Evolutionary conservation across 2,113 vertebrate species (phyloP).

Genomic region (Paraplagusia blochii): DNA sequence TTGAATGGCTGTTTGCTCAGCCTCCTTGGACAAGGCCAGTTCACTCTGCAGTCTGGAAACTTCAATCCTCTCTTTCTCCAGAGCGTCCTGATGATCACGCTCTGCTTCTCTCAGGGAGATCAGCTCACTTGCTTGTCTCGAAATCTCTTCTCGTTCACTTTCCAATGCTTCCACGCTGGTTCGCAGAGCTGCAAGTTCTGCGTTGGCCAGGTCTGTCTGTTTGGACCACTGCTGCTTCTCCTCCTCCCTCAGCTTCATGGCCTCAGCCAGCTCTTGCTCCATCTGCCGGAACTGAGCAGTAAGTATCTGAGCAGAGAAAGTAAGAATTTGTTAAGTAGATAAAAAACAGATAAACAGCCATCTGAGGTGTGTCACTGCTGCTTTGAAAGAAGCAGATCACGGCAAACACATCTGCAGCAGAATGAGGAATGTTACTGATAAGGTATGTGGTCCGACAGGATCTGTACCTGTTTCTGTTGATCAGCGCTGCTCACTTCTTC

Average conservation of each 20-base stretch:
- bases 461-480: constrained; percentile 85
- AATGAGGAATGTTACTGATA: neutral
- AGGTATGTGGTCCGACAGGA: constrained; percentile 2
- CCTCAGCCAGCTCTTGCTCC: constrained; percentile 76
- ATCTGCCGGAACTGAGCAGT: constrained; percentile 81
- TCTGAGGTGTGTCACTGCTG: neutral
- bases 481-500: constrained; percentile 82
- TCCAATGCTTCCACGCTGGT: constrained; percentile 55
- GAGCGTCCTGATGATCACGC: constrained; percentile 65
- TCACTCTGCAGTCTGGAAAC: constrained; percentile 66
- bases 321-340: constrained; percentile 18
- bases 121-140: constrained; percentile 68
- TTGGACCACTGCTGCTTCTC: constrained; percentile 70
- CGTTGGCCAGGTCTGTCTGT: constrained; percentile 47
- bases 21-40: constrained; percentile 45
- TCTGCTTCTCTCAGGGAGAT: constrained; percentile 51
- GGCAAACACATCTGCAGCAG: neutral
- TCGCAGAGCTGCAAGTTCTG: constrained; percentile 45
- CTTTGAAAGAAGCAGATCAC: neutral
- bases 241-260: constrained; percentile 63
- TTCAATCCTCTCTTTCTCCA: constrained; percentile 66
- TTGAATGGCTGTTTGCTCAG: constrained; percentile 60
- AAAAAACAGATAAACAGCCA: constrained; percentile 22
- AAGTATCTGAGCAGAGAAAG: constrained; percentile 73
- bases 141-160: constrained; percentile 34